Conservation (phyloP, 1,140 invertebrate genomes). For the Heliothis subflexa region DNA sequence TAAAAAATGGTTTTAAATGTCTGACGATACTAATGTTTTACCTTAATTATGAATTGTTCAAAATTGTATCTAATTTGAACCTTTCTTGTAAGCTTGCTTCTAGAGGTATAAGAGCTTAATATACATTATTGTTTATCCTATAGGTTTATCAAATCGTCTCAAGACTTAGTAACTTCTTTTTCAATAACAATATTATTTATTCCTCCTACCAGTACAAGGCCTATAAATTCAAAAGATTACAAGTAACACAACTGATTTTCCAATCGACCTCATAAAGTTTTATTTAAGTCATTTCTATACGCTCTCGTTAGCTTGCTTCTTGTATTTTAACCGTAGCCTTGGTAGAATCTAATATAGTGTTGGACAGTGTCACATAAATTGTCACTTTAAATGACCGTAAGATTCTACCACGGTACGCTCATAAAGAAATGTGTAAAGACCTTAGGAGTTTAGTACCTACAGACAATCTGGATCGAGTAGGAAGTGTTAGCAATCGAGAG, state of each 20-base stretch:
- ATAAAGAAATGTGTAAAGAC: slow-evolving; percentile 47
- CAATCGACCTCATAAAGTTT: slow-evolving; percentile 44
- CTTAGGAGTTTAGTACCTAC: slow-evolving; percentile 34
- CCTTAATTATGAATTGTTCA: too few relatives aligned
- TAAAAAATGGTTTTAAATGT: too few relatives aligned
- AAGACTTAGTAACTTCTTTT: not conserved
- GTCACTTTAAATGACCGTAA: slow-evolving; percentile 57
- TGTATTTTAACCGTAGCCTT: slow-evolving; percentile 53
- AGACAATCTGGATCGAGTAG: slow-evolving; percentile 45
- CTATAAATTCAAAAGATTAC: slow-evolving; percentile 19
- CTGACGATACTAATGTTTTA: too few relatives aligned
- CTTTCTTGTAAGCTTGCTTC: too few relatives aligned
- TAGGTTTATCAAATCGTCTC: too few relatives aligned
- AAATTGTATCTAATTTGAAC: too few relatives aligned
- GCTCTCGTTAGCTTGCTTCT: slow-evolving; percentile 48
- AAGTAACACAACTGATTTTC: slow-evolving; percentile 30
- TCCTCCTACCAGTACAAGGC: not conserved
- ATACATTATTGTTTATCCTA: too few relatives aligned
- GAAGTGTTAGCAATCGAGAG: slow-evolving; percentile 45
- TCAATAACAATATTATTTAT: not conserved
- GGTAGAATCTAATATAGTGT: slow-evolving; percentile 57
- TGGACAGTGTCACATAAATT: slow-evolving; percentile 63
- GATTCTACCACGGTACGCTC: slow-evolving; percentile 41
- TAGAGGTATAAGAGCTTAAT: too few relatives aligned
- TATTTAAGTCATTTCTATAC: slow-evolving; percentile 50